These are phyloP conservation scores for Dasyurus viverrinus DNA, from an alignment of 2,113 vertebrate genomes.

Conservation along the genomic window DNA sequence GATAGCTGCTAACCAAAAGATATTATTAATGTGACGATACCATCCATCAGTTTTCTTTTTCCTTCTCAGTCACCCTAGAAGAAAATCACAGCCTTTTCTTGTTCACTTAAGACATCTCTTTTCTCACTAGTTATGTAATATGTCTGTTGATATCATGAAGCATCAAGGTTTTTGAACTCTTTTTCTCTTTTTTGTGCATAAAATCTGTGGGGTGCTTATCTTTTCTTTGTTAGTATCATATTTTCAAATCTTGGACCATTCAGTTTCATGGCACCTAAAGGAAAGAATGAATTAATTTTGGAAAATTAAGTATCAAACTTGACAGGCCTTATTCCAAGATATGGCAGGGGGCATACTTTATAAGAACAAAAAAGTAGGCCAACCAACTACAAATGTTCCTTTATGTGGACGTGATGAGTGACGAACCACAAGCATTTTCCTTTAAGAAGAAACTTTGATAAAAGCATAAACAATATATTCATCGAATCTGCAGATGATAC, in stretches of 20 bases:
- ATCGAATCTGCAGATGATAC: not conserved
- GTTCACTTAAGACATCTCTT: not conserved
- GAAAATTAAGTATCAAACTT: not conserved
- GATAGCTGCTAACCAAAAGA: slow-evolving; percentile 13
- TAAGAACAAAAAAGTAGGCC: not conserved
- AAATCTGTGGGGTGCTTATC: not conserved
- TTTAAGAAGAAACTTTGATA: not conserved
- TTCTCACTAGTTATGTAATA: slow-evolving; percentile 21
- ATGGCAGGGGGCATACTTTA: not conserved
- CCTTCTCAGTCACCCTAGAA: slow-evolving; percentile 47
- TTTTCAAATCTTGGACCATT: not conserved
- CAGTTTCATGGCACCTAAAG: not conserved
- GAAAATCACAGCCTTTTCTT: slow-evolving; percentile 13
- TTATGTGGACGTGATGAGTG: not conserved
- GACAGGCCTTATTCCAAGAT: not conserved
- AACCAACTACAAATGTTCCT: not conserved
- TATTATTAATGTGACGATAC: slow-evolving; percentile 37
- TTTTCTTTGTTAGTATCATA: not conserved
- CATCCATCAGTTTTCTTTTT: slow-evolving; percentile 47
- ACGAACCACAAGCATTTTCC: not conserved
- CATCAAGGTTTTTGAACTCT: not conserved
- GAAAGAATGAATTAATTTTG: not conserved
- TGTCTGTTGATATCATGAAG: not conserved
- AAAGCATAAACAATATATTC: not conserved
- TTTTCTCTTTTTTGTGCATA: slow-evolving; percentile 14